Conservation (phyloP, 1,140 invertebrate genomes). For the Limonius californicus region DNA sequence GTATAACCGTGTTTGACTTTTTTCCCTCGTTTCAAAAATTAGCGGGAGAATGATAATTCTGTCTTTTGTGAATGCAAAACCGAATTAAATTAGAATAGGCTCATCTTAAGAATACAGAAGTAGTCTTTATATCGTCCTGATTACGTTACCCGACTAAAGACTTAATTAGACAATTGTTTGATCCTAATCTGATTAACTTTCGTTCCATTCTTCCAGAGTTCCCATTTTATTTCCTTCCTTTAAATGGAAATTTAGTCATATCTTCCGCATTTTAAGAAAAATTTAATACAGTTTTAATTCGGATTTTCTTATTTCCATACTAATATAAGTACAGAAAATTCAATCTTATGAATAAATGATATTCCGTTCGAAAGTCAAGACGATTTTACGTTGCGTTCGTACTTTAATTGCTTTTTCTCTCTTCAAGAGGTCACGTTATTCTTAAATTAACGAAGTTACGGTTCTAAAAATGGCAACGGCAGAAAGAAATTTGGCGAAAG, state of each 20-base stretch:
- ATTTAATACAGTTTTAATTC: background rate
- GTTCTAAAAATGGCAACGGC: no score
- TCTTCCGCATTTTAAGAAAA: conserved; percentile 1
- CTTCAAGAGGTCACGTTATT: no score
- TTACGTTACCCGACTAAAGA: conserved; percentile 34
- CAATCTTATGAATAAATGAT: no score
- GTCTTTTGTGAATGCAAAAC: conserved; percentile 19
- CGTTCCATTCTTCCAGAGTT: conserved; percentile 26
- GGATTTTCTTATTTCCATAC: background rate
- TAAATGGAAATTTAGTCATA: background rate
- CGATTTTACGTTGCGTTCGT: no score
- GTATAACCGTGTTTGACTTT: background rate
- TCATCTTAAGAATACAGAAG: conserved; percentile 22
- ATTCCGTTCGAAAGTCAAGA: no score
- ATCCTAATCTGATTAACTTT: conserved; percentile 36
- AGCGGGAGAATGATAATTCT: conserved; percentile 1
- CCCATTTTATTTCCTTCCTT: conserved; percentile 13
- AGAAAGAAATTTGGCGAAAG: no score
- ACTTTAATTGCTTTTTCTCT: no score
- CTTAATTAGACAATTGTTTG: conserved; percentile 39
- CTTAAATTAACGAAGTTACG: no score
- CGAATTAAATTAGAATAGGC: conserved; percentile 22
- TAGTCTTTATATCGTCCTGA: conserved; percentile 24
- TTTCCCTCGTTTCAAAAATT: background rate
- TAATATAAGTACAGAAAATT: background rate